Evolutionary conservation across 2,888 invertebrate species (phyloP).

Genomic region (Bellardia pandia): DNA sequence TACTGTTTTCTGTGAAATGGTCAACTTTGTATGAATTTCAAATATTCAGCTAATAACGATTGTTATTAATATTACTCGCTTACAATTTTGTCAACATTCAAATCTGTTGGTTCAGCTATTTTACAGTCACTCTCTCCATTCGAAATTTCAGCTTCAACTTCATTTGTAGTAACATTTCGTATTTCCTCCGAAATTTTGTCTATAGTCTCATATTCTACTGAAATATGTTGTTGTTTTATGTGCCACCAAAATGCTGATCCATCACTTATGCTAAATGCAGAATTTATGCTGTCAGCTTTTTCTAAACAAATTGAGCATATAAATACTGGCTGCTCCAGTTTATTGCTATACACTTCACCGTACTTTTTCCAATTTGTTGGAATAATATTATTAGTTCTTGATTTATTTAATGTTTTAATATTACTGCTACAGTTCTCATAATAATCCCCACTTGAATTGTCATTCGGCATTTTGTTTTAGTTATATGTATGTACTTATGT

Average conservation of each 20-base stretch:
- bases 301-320: slow-evolving; percentile 51
- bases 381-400: slow-evolving; percentile 21
- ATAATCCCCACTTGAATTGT: not conserved
- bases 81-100: slow-evolving; percentile 14
- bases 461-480: slow-evolving; percentile 18
- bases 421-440: not conserved
- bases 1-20: too few species aligned
- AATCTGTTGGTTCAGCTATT: slow-evolving; percentile 1
- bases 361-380: slow-evolving; percentile 51
- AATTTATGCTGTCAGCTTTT: slow-evolving; percentile 32
- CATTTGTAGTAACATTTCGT: not conserved
- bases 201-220: slow-evolving; percentile 27
- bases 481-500: not conserved
- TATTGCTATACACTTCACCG: slow-evolving; percentile 50
- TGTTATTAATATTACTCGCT: not conserved
- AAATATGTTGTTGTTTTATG: slow-evolving; percentile 49
- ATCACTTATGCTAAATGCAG: slow-evolving; percentile 10
- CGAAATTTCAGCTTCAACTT: not conserved
- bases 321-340: slow-evolving; percentile 10
- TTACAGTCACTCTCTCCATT: not conserved
- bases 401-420: not conserved
- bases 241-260: slow-evolving; percentile 53
- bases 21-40: too few species aligned
- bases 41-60: too few species aligned
- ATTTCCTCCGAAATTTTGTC: slow-evolving; percentile 23